Percentiles rank a stretch among this genome's conserved stretches.
These are phyloP conservation scores for Maconellicoccus hirsutus DNA, from an alignment of 1,140 invertebrate species.

Conservation along the genomic window DNA sequence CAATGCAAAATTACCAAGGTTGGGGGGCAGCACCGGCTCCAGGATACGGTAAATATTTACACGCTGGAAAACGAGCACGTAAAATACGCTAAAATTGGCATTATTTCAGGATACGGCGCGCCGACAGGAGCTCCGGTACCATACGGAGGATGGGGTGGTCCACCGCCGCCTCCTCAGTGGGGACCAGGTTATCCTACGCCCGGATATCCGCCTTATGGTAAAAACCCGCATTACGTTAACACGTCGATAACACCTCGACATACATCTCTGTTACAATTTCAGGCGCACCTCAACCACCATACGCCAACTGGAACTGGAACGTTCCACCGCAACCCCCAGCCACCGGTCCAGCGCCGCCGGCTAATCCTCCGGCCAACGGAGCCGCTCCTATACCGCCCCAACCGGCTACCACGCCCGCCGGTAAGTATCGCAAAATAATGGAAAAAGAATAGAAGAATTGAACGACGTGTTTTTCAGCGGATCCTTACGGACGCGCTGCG, in stretches of 20 bases:
- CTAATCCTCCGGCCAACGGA: neutral
- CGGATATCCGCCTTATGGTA: neutral
- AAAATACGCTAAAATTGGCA: neutral
- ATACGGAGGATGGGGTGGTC: neutral
- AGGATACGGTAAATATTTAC: neutral
- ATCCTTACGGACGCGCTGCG: neutral
- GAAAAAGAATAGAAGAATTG: neutral
- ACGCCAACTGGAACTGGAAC: constrained; percentile 7
- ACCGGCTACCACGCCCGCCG: neutral
- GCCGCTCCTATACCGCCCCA: neutral
- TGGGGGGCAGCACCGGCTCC: neutral
- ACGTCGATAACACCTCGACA: too few relatives aligned
- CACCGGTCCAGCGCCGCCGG: neutral
- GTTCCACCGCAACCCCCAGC: neutral
- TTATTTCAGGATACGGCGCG: neutral
- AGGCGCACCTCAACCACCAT: neutral
- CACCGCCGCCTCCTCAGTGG: neutral
- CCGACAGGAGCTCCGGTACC: neutral
- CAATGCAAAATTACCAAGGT: neutral
- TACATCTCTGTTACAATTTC: too few relatives aligned
- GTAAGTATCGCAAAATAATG: neutral
- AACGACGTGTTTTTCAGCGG: neutral
- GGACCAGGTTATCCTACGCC: neutral
- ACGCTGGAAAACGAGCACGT: neutral
- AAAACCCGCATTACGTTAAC: too few relatives aligned